A percentile compares a stretch with the other conserved stretches of the same genome.
Evolutionary conservation across 1,140 invertebrate genomes (phyloP).

Genomic region (Drosophila bocki): DNA sequence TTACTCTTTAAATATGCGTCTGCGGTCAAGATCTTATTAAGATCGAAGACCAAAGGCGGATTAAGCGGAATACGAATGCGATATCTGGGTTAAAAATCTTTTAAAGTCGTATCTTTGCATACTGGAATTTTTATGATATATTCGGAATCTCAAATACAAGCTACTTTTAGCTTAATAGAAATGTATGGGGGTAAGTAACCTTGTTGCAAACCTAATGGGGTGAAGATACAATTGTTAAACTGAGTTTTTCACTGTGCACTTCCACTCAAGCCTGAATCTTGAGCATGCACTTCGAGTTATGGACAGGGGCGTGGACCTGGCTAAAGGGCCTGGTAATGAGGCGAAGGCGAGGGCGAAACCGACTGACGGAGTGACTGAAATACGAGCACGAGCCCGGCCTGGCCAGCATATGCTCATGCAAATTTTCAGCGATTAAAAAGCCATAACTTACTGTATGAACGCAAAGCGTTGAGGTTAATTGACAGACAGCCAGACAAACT

Average conservation of each 20-base stretch:
- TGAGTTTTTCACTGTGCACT: conserved; percentile 6
- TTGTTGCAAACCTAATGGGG: neutral
- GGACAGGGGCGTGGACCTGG: conserved; percentile 21
- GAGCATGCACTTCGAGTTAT: conserved; percentile 57
- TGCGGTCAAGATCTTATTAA: conserved; percentile 1
- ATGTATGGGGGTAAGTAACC: neutral
- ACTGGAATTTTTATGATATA: neutral
- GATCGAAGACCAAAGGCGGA: neutral
- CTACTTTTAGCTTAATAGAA: neutral
- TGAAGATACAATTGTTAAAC: neutral
- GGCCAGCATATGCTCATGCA: conserved; percentile 65
- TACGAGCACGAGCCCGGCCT: conserved; percentile 53
- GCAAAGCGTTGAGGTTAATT: conserved; percentile 79
- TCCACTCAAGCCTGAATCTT: conserved; percentile 27
- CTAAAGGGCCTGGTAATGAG: conserved; percentile 53
- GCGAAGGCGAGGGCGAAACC: conserved; percentile 13
- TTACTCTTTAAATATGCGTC: neutral
- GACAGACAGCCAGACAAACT: conserved; percentile 75
- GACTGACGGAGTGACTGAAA: conserved; percentile 53
- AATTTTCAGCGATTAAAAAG: conserved; percentile 82
- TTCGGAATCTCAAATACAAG: neutral
- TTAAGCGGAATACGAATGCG: conserved; percentile 3
- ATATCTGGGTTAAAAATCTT: neutral
- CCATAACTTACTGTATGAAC: conserved; percentile 81
- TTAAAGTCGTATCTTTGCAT: neutral